Evolutionary conservation across 2,797 vertebrate species (phyloP), one percentile per base, ranked within the genome.

Genomic region (Ibycter americanus): DNA sequence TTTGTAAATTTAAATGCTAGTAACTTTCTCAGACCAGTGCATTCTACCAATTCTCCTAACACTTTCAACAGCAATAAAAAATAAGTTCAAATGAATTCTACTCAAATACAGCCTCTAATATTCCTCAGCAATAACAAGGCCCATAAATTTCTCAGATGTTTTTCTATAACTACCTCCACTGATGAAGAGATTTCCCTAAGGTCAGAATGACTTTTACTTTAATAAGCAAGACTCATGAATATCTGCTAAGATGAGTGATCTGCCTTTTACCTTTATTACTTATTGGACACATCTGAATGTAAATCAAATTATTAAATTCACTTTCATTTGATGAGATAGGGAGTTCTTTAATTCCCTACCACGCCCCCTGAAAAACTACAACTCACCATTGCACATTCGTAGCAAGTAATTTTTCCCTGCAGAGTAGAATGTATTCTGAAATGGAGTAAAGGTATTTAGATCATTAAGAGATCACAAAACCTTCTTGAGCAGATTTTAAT

Each of bases 341-440:
- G 83, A 92, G 22, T 31, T 95, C 52, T 83, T 84, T 31, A 56
- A 49, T 36, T 49, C 32, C n/a, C 47, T 18, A 20, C 12, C 54
- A 34, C 4, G n/a, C 16, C 46, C 62, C 42, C 49, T 0, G 1
- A 86, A 90, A 87, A 92, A 23, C 29, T 17, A 46, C 85, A 59
- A 98, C 98, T 99, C 98, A 99, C 99, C 99, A 92, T 99, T 99
- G 97, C 99, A 99, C 99, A 99, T 99, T 96, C 99, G 98, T 66
- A 99, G 97, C 97, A 99, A 98, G 97, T 99, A 99, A 97, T 99
- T 99, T 97, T 99, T 99, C 83, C 99, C 99, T 49, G 99, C 99
- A 59, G 99, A 99, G 97, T 99, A 99, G 97, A 99, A 99, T 2
- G 98, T 99, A 97, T 98, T 99, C 99, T 99, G 97, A 82, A 98